Evolutionary conservation across 2,888 invertebrate species (phyloP), one percentile per base, ranked within the genome.

Genomic region (Tromatobia lineatoria): DNA sequence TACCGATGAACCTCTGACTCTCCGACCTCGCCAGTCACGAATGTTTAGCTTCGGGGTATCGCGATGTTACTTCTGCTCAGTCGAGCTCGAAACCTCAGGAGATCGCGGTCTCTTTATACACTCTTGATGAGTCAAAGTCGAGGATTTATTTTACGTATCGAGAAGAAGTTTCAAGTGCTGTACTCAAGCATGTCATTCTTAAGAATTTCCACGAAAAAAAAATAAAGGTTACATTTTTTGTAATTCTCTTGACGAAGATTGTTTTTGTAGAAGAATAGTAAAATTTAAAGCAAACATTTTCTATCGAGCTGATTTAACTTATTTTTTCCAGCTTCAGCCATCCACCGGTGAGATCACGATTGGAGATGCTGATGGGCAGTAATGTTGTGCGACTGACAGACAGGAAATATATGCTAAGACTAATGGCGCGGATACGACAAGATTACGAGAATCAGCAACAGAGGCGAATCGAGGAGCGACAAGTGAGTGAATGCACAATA

Each of bases 341-440:
- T 91, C 95, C 96, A 54, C 95, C 95, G 90, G 95, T 96, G 81
- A 95, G 95, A 78, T 95, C 95, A 66, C 95, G 96, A 25, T 94
- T 96, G 90, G 96, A 96, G 93, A 95, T 95, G 93, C 95, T 96
- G 85, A 96, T 96, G 96, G 96, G 96, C 74, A 95, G 95, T 34
- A 96, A 96, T 92, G 94, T 96, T 89, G 96, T 96, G 76, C 95
- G 95, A 88, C 94, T 96, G 81, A 96, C 96, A 1, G 96, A 96
- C 93, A 94, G 96, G 88, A 94, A 94, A 84, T 96, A 96, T 93
- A 96, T 97, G 96, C 95, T 94, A 84, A 95, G 95, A 34, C 94
- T 96, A 74, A 95, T 96, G 91, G 94, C 95, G 54, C 94, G 95
- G 66, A 95, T 96, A 86, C 59, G 88, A 70, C 95, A 95, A 59